Percentiles rank a stretch among this genome's conserved stretches.
These are phyloP conservation scores for Euplexia lucipara DNA, from an alignment of 2,888 invertebrate genomes.

Conservation along the genomic window DNA sequence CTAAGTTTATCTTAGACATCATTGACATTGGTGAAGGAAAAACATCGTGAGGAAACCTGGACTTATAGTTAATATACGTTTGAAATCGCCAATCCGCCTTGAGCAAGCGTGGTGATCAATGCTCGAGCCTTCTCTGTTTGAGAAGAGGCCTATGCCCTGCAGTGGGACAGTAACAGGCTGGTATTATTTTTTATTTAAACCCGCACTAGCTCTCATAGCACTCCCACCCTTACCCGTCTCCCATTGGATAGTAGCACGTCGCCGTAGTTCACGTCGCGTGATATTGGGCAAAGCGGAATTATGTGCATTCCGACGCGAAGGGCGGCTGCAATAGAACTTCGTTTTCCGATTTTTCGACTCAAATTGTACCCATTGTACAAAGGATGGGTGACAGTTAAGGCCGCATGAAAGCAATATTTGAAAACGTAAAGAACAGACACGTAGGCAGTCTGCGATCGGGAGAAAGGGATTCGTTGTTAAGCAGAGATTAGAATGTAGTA, in stretches of 20 bases:
- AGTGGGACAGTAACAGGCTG: too few species aligned
- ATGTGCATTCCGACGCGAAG: constrained; percentile 78
- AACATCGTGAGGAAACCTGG: too few species aligned
- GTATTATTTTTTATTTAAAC: too few species aligned
- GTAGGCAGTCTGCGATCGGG: background rate
- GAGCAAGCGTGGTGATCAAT: too few species aligned
- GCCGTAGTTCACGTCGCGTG: constrained; percentile 73
- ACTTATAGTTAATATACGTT: too few species aligned
- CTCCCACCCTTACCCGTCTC: constrained; percentile 27
- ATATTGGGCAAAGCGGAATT: constrained; percentile 77
- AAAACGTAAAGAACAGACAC: background rate
- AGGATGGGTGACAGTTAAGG: constrained; percentile 26
- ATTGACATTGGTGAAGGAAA: too few species aligned
- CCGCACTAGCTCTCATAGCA: constrained; percentile 8
- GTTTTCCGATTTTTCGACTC: constrained; percentile 41
- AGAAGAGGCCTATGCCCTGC: too few species aligned
- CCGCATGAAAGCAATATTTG: constrained; percentile 20
- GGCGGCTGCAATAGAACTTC: constrained; percentile 64
- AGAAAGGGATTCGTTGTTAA: background rate
- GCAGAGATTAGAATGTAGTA: too few species aligned
- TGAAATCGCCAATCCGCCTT: too few species aligned
- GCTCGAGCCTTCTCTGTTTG: too few species aligned
- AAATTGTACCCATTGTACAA: constrained; percentile 49
- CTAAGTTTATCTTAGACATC: too few species aligned
- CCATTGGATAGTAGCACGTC: constrained; percentile 67